These are phyloP conservation scores for Lithodes maja DNA, from an alignment of 2,888 invertebrate species.

Conservation along the genomic window DNA sequence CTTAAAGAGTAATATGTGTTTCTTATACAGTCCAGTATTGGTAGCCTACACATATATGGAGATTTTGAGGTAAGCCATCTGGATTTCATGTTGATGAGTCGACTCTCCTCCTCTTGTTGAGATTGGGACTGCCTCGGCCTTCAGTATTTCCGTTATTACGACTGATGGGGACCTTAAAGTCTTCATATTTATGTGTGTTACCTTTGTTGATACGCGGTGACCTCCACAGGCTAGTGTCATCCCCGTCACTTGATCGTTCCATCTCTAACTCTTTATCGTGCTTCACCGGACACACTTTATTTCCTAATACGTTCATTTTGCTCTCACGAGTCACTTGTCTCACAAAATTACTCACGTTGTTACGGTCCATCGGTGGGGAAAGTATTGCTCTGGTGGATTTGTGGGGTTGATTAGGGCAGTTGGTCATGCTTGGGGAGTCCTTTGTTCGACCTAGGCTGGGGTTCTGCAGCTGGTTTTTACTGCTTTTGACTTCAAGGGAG, in stretches of 20 bases:
- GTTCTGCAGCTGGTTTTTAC: neutral
- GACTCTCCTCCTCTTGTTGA: slow-evolving; percentile 39
- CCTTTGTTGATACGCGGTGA: slow-evolving; percentile 54
- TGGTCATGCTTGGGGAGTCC: neutral
- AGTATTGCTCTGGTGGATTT: neutral
- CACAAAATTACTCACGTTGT: neutral
- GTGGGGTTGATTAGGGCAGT: neutral
- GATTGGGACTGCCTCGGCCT: slow-evolving; percentile 17
- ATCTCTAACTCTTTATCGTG: slow-evolving; percentile 12
- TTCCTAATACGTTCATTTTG: neutral
- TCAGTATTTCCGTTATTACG: slow-evolving; percentile 38
- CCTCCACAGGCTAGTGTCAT: slow-evolving; percentile 39
- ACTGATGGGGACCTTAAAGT: slow-evolving; percentile 37
- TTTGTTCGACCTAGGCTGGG: neutral
- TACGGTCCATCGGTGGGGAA: neutral
- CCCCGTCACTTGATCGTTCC: slow-evolving; percentile 7
- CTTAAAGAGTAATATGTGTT: no score
- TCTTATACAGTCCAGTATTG: no score
- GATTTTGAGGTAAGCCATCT: neutral
- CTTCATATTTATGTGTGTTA: slow-evolving; percentile 57
- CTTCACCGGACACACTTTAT: slow-evolving; percentile 19
- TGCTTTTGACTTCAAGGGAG: neutral
- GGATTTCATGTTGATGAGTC: slow-evolving; percentile 3
- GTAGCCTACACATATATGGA: no score
- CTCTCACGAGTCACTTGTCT: neutral